phyloP scores from a whole-genome alignment of 2,113 vertebrate genomes.

The Actenoides lindsayi region DNA sequence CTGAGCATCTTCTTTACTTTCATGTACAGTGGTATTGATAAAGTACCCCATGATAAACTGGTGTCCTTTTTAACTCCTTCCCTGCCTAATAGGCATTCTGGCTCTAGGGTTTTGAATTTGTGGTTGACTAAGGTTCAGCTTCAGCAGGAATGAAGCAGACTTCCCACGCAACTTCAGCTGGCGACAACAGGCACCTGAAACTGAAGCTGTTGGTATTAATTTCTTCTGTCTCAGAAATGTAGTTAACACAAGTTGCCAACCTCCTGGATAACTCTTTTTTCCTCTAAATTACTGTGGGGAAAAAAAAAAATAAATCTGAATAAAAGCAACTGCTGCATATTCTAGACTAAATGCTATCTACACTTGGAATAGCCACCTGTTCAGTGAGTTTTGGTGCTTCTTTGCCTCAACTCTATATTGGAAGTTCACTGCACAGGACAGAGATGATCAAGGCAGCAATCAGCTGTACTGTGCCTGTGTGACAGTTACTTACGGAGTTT shows the following conservation, averaged over 20 bases:
- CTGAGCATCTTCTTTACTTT: neutral
- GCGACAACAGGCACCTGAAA: neutral
- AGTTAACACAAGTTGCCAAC: rapidly evolving
- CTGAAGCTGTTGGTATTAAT: neutral
- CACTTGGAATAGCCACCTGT: neutral
- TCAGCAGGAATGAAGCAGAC: neutral
- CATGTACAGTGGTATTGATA: neutral
- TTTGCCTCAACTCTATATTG: neutral
- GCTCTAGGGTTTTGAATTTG: neutral
- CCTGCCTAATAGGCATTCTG: neutral
- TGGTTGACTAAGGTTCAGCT: neutral
- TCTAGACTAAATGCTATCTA: neutral
- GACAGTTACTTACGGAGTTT: neutral
- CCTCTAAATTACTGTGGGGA: neutral
- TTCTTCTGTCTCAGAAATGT: rapidly evolving
- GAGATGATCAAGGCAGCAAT: rapidly evolving
- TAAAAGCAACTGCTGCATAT: neutral
- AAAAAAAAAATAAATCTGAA: neutral
- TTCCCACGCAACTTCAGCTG: neutral
- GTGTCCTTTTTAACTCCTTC: neutral
- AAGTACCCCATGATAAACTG: neutral
- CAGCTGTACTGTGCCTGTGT: neutral
- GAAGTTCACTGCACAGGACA: rapidly evolving
- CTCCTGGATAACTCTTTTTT: neutral
- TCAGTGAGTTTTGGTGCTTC: neutral